Conservation (phyloP, 2,113 vertebrate species). For the Syrmaticus mikado region DNA sequence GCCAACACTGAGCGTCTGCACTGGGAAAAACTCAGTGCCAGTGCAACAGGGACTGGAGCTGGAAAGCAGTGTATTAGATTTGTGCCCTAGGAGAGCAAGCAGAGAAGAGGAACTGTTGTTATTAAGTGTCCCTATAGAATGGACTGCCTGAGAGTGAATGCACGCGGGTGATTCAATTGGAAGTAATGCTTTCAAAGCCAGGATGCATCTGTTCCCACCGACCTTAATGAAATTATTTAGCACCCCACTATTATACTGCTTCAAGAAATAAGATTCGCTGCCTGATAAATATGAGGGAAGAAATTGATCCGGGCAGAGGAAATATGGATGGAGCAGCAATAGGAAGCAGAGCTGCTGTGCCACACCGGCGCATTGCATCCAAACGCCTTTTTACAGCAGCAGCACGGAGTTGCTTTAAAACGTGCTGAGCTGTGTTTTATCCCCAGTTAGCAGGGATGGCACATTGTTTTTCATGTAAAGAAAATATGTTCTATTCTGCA, state of each 20-base stretch:
- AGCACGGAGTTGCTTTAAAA: not conserved
- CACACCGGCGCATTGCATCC: not conserved
- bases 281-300: slow-evolving; percentile 33
- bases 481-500: not conserved
- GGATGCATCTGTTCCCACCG: slow-evolving; percentile 30
- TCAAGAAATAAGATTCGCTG: slow-evolving; percentile 15
- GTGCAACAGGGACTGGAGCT: not conserved
- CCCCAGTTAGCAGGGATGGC: not conserved
- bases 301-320: not conserved
- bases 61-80: not conserved
- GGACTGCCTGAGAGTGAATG: not conserved
- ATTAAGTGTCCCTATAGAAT: not conserved
- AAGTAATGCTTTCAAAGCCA: slow-evolving; percentile 40
- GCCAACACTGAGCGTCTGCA: no score
- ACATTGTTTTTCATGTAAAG: not conserved
- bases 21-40: not conserved
- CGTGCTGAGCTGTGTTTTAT: not conserved
- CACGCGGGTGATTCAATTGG: not conserved
- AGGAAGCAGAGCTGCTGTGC: not conserved
- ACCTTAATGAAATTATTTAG: slow-evolving; percentile 53
- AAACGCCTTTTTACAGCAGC: not conserved
- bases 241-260: slow-evolving; percentile 19
- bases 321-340: not conserved
- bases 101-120: not conserved
- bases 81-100: not conserved